Evolutionary conservation across 1,140 invertebrate genomes (phyloP).

Genomic region (Mycetomoellerius zeteki): DNA sequence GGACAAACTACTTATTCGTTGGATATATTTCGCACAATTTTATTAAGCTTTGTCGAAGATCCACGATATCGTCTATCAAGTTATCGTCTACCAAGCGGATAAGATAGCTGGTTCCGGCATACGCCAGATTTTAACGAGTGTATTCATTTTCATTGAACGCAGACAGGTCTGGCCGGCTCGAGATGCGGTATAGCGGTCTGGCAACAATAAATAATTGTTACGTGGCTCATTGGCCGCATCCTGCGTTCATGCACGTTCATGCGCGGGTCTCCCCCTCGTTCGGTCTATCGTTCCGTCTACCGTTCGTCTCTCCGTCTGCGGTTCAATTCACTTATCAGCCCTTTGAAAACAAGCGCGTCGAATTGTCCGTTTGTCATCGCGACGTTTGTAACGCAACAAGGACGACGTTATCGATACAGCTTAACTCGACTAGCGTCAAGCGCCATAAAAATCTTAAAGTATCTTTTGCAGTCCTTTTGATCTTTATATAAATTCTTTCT

Average conservation of each 20-base stretch:
- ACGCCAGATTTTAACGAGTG: constrained; percentile 72
- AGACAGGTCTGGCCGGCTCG: constrained; percentile 73
- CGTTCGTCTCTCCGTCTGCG: constrained; percentile 77
- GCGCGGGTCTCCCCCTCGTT: constrained; percentile 80
- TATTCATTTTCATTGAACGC: constrained; percentile 73
- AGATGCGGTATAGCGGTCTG: constrained; percentile 75
- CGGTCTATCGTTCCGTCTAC: constrained; percentile 82
- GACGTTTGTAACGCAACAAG: constrained; percentile 1
- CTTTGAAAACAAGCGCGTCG: constrained; percentile 56
- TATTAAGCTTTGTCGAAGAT: neutral
- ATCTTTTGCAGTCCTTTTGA: neutral
- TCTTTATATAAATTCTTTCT: no score
- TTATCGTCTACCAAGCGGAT: neutral
- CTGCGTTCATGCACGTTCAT: constrained; percentile 78
- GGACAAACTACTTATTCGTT: neutral
- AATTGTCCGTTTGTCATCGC: constrained; percentile 45
- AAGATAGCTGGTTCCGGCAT: constrained; percentile 33
- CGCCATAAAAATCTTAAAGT: neutral
- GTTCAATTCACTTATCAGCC: constrained; percentile 75
- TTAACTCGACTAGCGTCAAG: neutral
- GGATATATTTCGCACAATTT: neutral
- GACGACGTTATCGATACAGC: neutral
- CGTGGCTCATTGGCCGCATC: constrained; percentile 85
- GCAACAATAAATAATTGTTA: constrained; percentile 86
- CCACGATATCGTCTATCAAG: no score